Base-by-base conservation (phyloP, 2,888 invertebrate genomes). In the Lithophane socia region DNA sequence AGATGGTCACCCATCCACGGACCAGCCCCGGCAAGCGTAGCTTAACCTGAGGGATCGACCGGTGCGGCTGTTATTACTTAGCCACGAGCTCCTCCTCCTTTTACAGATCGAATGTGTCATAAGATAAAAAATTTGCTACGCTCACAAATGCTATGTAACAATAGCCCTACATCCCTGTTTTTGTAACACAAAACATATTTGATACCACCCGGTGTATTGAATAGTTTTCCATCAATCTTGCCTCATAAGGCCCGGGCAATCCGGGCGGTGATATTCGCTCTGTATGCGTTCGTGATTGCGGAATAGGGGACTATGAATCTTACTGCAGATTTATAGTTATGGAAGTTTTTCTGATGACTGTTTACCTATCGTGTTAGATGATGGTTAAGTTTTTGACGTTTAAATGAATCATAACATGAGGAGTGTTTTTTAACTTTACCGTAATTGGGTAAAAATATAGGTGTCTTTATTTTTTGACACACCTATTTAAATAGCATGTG, bases 211-310 rank as follows among this genome's bases (percentile, higher is more conserved):
- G 64, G 64, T 85, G 60, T 71, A 52, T 68, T 76, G 75, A 79
- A 86, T 84, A 71, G 75, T 74, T 66, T 71, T 54, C 65, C 64
- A 82, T 82, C 70, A 79, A 80, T 82, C 63, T 60, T 60, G 67
- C 29, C n/a, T 42, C 66, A 67, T 73, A 56, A 67, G 64, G 66
- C 24, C 64, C 56, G 79, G 61, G 37, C 8, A 56, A 72, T 44
- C 5, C 10, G 12, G 68, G 37, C 5, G 21, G 16, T 37, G 52
- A 52, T 65, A 74, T 81, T 81, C 24, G 24, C 58, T 37, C 10
- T 58, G 21, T 73, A n/a, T 58, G 4, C 16, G 2, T 73, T 49
- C 42, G 37, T 70, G n/a, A 56, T 29, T 80, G 10, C 42, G 8
- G 2, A 54, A 49, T 56, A 63, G 7, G n/a, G 24, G 9, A n/a